A percentile compares a stretch with the other conserved stretches of the same genome.
Evolutionary conservation across 2,113 vertebrate species (phyloP).

Genomic region (Dicaeum eximium): DNA sequence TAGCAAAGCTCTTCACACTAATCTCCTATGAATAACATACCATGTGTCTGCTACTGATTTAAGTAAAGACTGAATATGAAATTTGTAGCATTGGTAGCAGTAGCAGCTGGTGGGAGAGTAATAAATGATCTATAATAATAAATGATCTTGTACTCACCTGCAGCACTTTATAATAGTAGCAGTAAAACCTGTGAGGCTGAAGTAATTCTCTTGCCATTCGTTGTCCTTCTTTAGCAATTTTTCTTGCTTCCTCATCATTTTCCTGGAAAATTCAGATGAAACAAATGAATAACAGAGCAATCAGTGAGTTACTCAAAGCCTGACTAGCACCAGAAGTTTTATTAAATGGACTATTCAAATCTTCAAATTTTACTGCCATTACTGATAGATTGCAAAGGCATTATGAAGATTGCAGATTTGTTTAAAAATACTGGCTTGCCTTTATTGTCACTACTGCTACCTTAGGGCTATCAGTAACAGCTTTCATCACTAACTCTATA

Average conservation of each 20-base stretch:
- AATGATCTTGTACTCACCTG: conserved; percentile 46
- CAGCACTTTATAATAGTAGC: conserved; percentile 87
- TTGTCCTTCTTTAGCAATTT: conserved; percentile 83
- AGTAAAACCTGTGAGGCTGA: conserved; percentile 86
- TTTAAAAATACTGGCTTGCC: not conserved
- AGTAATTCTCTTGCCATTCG: conserved; percentile 78
- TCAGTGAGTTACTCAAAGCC: not conserved
- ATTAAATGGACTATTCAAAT: not conserved
- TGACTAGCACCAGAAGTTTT: not conserved
- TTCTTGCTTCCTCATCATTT: conserved; percentile 78
- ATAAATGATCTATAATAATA: not conserved
- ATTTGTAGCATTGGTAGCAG: not conserved
- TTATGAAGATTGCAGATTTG: not conserved
- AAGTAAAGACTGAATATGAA: not conserved
- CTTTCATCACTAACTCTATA: not conserved
- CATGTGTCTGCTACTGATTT: not conserved
- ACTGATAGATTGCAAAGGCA: not conserved
- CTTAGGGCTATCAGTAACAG: not conserved
- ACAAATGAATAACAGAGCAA: not conserved
- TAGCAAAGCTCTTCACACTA: not conserved
- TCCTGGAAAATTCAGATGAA: conserved; percentile 65
- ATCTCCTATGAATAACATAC: not conserved
- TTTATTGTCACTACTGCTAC: not conserved
- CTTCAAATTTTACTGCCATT: not conserved
- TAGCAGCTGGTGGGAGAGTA: not conserved